Percentiles rank a stretch among this genome's conserved stretches.
phyloP scores from a whole-genome alignment of 1,140 invertebrate species.

The Manduca sexta region DNA sequence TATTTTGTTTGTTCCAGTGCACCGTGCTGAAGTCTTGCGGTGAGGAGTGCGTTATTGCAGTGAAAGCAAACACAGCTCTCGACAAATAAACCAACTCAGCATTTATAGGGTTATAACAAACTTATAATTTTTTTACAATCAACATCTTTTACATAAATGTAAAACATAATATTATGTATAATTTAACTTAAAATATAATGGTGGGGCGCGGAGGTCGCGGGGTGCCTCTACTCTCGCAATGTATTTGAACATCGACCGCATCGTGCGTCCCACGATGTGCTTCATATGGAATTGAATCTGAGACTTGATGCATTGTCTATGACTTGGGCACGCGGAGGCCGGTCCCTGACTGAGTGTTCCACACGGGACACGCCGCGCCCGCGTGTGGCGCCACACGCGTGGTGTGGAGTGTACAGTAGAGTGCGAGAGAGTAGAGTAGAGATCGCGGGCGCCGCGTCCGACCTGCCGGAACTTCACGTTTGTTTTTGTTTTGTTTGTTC shows the following conservation, averaged over 20 bases:
- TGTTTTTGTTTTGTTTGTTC: constrained; percentile 66
- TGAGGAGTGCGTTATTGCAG: constrained; percentile 94
- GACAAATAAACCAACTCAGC: constrained; percentile 85
- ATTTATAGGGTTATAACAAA: constrained; percentile 70
- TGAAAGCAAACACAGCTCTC: constrained; percentile 93
- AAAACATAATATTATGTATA: constrained; percentile 73
- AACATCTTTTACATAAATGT: constrained; percentile 72
- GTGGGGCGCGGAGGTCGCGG: constrained; percentile 33
- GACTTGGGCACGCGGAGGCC: not conserved
- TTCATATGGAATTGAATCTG: not conserved
- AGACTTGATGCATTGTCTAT: not conserved
- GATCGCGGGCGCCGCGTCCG: constrained; percentile 24
- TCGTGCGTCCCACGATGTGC: not conserved
- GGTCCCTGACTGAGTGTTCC: not conserved
- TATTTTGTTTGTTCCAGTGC: constrained; percentile 77
- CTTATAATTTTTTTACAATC: constrained; percentile 71
- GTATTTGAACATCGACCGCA: too few relatives aligned
- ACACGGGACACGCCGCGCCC: not conserved
- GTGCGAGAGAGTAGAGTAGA: constrained; percentile 3
- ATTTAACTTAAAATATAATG: constrained; percentile 65
- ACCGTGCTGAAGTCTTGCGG: constrained; percentile 93
- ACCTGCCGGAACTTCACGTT: constrained; percentile 50
- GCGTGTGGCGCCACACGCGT: too few relatives aligned
- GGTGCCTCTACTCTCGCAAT: constrained; percentile 4
- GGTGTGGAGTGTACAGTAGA: too few relatives aligned